These are phyloP conservation scores for Eriosoma lanigerum DNA, from an alignment of 1,140 invertebrate genomes.

Conservation along the genomic window DNA sequence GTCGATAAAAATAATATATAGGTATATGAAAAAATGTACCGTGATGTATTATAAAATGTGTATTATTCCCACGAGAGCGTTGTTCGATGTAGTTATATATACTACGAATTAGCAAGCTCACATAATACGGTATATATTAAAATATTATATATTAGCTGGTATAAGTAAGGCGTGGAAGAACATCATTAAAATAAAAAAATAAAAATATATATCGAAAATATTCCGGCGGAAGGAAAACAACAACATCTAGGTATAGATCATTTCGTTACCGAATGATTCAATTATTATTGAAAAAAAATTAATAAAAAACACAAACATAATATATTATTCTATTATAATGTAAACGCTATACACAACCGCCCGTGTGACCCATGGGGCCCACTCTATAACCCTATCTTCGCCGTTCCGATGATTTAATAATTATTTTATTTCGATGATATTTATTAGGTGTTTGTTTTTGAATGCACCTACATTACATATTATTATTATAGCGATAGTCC, in stretches of 20 bases:
- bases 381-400: no score
- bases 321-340: no score
- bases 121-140: not conserved
- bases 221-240: not conserved
- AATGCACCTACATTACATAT: not conserved
- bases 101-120: slow-evolving; percentile 14
- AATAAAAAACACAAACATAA: not conserved
- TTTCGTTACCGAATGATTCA: slow-evolving; percentile 38
- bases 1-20: slow-evolving; percentile 1
- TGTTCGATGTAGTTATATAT: not conserved
- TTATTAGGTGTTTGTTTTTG: slow-evolving; percentile 43
- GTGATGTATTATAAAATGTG: not conserved
- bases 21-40: no score
- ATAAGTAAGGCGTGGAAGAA: not conserved
- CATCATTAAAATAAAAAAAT: slow-evolving; percentile 20
- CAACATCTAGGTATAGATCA: not conserved
- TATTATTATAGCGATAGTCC: not conserved
- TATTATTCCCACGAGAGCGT: slow-evolving; percentile 23
- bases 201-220: not conserved
- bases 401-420: slow-evolving; percentile 9
- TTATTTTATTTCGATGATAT: slow-evolving; percentile 32
- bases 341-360: not conserved
- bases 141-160: not conserved
- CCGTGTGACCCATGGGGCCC: not conserved
- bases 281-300: no score